Conservation (phyloP, 2,888 invertebrate species). For the Aspidiotus rigidus region DNA sequence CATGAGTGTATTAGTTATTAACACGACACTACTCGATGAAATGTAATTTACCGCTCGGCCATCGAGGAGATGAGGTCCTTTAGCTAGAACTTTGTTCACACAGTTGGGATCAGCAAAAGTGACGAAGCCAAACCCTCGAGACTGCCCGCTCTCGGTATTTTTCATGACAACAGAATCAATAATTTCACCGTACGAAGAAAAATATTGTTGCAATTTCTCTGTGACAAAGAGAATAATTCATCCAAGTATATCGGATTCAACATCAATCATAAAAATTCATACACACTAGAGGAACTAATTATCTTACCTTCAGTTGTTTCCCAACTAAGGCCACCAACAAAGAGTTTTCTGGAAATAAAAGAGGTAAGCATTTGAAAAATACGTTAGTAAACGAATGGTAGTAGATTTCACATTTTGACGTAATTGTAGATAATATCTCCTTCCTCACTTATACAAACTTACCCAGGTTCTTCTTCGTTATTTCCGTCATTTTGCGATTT, state of each 20-base stretch:
- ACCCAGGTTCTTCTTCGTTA: constrained; percentile 27
- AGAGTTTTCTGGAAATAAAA: constrained; percentile 21
- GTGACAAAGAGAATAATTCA: background rate
- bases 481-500: constrained; percentile 11
- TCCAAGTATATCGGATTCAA: background rate
- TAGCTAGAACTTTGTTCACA: constrained; percentile 23
- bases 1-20: constrained; percentile 20
- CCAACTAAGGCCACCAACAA: constrained; percentile 30
- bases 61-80: constrained; percentile 24
- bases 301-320: constrained; percentile 32
- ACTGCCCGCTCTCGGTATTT: constrained; percentile 28
- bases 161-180: constrained; percentile 30
- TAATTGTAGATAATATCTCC: background rate
- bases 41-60: constrained; percentile 25
- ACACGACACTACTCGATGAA: constrained; percentile 3
- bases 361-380: background rate
- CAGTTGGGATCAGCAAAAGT: constrained; percentile 25
- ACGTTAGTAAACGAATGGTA: background rate
- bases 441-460: background rate
- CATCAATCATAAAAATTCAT: background rate
- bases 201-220: constrained; percentile 31
- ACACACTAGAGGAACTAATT: background rate
- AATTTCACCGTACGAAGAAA: constrained; percentile 24
- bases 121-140: constrained; percentile 27
- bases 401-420: background rate